A percentile compares a stretch with the other conserved stretches of the same genome.
Evolutionary conservation across 64 coral and sea anemone genomes (phyloP).

Genomic region (Astreopora myriophthalma): DNA sequence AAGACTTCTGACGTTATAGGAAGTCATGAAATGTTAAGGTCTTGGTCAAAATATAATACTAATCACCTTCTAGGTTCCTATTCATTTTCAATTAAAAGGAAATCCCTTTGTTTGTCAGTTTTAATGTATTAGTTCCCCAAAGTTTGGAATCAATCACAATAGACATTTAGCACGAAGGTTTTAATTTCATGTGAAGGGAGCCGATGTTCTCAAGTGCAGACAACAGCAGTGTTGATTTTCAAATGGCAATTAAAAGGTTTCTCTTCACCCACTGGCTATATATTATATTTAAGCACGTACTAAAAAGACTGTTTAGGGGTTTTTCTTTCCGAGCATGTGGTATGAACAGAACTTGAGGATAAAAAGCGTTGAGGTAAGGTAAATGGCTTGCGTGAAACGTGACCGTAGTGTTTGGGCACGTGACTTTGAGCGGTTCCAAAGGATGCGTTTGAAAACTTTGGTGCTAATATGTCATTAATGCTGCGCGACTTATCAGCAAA

Average conservation of each 20-base stretch:
- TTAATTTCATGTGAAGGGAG: neutral
- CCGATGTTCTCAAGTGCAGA: neutral
- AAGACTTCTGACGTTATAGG: neutral
- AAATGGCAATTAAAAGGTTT: neutral
- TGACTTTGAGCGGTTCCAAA: neutral
- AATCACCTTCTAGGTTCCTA: conserved; percentile 18
- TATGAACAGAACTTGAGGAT: neutral
- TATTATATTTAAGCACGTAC: neutral
- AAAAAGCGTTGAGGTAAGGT: neutral
- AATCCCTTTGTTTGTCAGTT: conserved; percentile 7
- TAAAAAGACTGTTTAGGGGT: neutral
- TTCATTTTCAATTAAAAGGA: conserved; percentile 1
- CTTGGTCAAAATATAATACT: neutral
- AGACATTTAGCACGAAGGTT: neutral
- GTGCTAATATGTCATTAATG: neutral
- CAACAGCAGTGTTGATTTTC: neutral
- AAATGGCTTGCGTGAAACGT: neutral
- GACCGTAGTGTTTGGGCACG: neutral
- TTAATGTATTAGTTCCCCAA: conserved; percentile 7
- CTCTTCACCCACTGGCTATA: neutral
- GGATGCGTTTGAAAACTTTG: neutral
- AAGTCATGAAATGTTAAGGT: conserved; percentile 18
- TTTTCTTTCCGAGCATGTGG: neutral
- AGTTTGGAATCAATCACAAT: conserved; percentile 4
- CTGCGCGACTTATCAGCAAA: neutral